Percentiles rank a stretch among this genome's conserved stretches.
Evolutionary conservation across 2,888 invertebrate genomes (phyloP).

Genomic region (Plebejus melissa): DNA sequence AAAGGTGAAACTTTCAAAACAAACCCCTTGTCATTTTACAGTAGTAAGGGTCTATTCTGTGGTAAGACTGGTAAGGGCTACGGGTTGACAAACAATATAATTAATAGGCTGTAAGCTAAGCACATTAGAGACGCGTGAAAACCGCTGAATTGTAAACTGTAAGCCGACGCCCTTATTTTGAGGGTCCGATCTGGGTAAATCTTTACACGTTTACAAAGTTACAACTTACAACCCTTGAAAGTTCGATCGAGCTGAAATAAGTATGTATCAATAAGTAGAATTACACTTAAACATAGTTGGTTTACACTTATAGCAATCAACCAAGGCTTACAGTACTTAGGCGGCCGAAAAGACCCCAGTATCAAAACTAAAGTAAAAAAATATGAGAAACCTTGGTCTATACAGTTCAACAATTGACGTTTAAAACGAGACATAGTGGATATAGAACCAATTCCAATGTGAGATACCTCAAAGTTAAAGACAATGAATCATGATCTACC

Average conservation of each 20-base stretch:
- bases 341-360: too few species aligned
- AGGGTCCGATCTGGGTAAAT: neutral
- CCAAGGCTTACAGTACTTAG: too few species aligned
- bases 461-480: too few species aligned
- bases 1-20: neutral
- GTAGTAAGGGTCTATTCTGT: neutral
- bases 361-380: too few species aligned
- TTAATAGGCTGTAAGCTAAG: neutral
- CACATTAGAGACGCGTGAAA: constrained; percentile 1
- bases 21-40: neutral
- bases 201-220: too few species aligned
- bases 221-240: neutral
- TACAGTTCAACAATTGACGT: too few species aligned
- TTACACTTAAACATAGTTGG: neutral
- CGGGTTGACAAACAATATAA: neutral
- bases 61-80: neutral
- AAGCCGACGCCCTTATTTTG: constrained; percentile 6
- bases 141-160: neutral
- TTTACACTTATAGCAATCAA: too few species aligned
- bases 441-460: too few species aligned
- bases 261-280: neutral
- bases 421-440: too few species aligned
- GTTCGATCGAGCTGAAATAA: neutral
- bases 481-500: too few species aligned
- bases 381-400: too few species aligned